These are phyloP conservation scores for Takifugu flavidus DNA, from an alignment of 2,113 vertebrate species.

Conservation along the genomic window DNA sequence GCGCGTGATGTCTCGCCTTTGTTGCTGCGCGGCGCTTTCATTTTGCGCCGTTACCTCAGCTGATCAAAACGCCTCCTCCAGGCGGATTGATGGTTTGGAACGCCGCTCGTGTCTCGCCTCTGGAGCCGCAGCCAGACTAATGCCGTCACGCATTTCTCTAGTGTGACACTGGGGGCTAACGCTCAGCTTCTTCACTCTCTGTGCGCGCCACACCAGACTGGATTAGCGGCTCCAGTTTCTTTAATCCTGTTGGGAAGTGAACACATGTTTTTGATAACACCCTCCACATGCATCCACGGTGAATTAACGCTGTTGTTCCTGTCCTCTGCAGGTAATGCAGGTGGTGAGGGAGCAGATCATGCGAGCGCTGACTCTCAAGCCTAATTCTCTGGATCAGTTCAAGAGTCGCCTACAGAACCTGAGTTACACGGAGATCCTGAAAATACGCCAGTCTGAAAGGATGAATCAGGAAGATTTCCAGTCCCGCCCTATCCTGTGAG, in stretches of 20 bases:
- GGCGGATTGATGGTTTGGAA: constrained; percentile 39
- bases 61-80: constrained; percentile 28
- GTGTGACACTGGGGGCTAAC: constrained; percentile 12
- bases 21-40: constrained; percentile 7
- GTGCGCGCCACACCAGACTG: constrained; percentile 33
- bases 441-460: constrained; percentile 98
- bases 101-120: constrained; percentile 24
- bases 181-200: constrained; percentile 17
- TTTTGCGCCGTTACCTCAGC: neutral
- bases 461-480: constrained; percentile 99
- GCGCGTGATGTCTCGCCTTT: constrained; percentile 18
- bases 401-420: constrained; percentile 98
- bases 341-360: constrained; percentile 99
- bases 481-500: constrained; percentile 97
- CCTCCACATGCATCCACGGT: neutral
- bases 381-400: constrained; percentile 99
- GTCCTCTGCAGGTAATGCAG: constrained; percentile 89
- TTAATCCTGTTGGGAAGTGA: constrained; percentile 31
- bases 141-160: constrained; percentile 38
- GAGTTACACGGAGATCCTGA: constrained; percentile 99
- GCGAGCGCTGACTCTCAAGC: constrained; percentile 95
- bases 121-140: constrained; percentile 41
- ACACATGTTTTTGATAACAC: neutral
- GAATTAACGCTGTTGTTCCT: constrained; percentile 11
- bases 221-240: constrained; percentile 31